phyloP scores from a whole-genome alignment of 2,797 vertebrate species.

The Buphagus erythrorhynchus region DNA sequence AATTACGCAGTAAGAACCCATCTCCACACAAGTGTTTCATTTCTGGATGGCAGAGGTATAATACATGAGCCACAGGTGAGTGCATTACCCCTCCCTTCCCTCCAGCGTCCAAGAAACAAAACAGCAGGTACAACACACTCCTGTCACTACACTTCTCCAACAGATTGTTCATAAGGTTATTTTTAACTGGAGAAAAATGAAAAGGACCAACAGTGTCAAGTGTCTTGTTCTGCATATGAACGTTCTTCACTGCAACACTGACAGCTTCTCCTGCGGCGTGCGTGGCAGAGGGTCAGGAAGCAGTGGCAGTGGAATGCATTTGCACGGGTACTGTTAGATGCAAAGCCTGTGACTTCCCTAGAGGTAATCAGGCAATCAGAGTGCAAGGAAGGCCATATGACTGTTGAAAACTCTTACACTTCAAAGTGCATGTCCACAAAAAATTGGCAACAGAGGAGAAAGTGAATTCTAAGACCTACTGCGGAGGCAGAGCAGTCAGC shows the following conservation, averaged over 20 bases:
- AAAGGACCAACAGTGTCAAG: conserved; percentile 19
- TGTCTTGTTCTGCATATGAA: conserved; percentile 13
- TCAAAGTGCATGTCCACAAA: conserved; percentile 42
- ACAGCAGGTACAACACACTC: conserved; percentile 68
- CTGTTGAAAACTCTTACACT: conserved; percentile 30
- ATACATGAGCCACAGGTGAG: conserved; percentile 70
- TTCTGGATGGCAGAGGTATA: conserved; percentile 75
- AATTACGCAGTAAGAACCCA: conserved; percentile 72
- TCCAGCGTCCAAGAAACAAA: conserved; percentile 73
- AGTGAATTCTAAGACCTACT: conserved; percentile 49
- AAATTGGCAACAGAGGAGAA: conserved; percentile 54
- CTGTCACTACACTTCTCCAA: conserved; percentile 55
- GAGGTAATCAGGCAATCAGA: conserved; percentile 49
- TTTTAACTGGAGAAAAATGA: conserved; percentile 62
- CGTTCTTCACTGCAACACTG: conserved; percentile 25
- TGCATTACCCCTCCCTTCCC: conserved; percentile 54
- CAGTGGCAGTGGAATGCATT: conserved; percentile 45
- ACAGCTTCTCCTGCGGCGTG: neutral
- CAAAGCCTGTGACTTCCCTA: neutral
- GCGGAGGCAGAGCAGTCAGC: conserved; percentile 44
- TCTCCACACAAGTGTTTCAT: conserved; percentile 74
- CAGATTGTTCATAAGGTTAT: conserved; percentile 48
- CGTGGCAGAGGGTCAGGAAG: conserved; percentile 19
- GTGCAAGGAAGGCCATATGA: conserved; percentile 44
- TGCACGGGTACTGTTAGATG: neutral